phyloP scores from a whole-genome alignment of 2,888 invertebrate genomes.

The Masnerella sp. region DNA sequence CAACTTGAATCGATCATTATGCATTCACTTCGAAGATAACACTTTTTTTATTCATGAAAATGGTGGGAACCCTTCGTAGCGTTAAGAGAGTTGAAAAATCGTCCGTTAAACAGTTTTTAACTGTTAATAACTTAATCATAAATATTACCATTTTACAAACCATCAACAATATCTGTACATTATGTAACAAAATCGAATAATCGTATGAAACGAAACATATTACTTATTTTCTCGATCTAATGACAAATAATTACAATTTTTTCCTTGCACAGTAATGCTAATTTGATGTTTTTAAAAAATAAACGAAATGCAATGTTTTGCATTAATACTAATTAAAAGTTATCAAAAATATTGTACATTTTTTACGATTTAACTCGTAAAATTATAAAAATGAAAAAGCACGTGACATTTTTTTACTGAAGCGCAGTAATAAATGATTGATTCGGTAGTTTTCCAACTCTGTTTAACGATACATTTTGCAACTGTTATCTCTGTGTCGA shows the following conservation, averaged over 20 bases:
- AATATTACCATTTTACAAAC: conserved; percentile 11
- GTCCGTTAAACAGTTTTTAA: conserved; percentile 2
- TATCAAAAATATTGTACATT: too few species aligned
- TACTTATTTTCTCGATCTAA: background rate
- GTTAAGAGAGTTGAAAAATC: conserved; percentile 47
- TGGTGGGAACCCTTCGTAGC: conserved; percentile 41
- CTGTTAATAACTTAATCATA: background rate
- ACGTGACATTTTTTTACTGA: too few species aligned
- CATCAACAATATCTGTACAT: conserved; percentile 1
- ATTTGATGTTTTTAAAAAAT: too few species aligned
- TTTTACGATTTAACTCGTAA: background rate
- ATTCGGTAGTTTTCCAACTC: conserved; percentile 49
- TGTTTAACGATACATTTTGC: conserved; percentile 33
- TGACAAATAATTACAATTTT: conserved; percentile 5
- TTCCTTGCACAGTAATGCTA: background rate
- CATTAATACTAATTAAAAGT: too few species aligned
- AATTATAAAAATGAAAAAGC: background rate
- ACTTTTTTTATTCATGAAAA: conserved; percentile 14
- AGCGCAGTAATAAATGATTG: too few species aligned
- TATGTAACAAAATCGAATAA: background rate
- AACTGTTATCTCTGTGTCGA: too few species aligned
- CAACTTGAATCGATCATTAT: conserved; percentile 28
- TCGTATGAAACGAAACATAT: background rate
- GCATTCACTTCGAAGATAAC: conserved; percentile 30
- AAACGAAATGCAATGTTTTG: too few species aligned